Evolutionary conservation across 2,888 invertebrate genomes (phyloP).

Genomic region (Spisula solida): DNA sequence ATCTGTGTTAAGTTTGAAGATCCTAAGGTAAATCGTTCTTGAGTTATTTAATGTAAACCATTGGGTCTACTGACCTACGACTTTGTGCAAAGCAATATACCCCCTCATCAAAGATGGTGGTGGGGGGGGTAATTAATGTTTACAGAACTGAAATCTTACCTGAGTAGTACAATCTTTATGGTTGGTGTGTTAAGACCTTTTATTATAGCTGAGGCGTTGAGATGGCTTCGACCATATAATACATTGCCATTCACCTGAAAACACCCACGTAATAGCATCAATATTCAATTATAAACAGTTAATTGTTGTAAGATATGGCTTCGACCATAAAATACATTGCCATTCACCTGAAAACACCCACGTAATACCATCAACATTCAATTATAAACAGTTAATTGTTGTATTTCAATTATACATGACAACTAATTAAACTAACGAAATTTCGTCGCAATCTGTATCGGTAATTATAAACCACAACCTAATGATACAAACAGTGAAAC

Average conservation of each 20-base stretch:
- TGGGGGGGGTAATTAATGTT: background rate
- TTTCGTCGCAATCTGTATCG: background rate
- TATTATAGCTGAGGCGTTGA: slow-evolving; percentile 98
- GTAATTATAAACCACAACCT: no score
- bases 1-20: no score
- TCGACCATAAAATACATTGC: slow-evolving; percentile 96
- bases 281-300: background rate
- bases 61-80: no score
- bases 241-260: slow-evolving; percentile 97
- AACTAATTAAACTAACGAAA: background rate
- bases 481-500: no score
- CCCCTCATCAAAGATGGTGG: no score
- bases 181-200: slow-evolving; percentile 94
- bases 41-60: no score
- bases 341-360: slow-evolving; percentile 94
- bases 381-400: background rate
- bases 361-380: background rate
- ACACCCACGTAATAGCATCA: background rate
- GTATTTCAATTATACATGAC: no score
- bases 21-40: no score
- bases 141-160: slow-evolving; percentile 89
- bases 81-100: no score
- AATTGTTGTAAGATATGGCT: slow-evolving; percentile 92
- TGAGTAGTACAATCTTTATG: slow-evolving; percentile 95
- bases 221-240: slow-evolving; percentile 97